phyloP scores from a whole-genome alignment of 2,113 vertebrate species.

The Ellobius talpinus region DNA sequence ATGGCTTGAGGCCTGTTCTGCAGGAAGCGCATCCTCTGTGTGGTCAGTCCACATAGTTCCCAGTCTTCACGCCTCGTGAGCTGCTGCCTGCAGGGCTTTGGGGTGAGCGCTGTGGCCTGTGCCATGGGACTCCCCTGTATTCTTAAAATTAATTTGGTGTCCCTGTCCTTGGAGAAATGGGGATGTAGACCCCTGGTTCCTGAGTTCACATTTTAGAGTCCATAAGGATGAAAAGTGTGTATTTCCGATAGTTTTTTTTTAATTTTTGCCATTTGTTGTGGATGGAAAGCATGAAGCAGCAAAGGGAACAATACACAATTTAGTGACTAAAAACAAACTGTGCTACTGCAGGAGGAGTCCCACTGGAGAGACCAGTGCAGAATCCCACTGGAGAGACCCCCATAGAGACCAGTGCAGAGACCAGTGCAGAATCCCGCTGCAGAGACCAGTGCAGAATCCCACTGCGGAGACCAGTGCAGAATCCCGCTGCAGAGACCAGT shows the following conservation, averaged over 20 bases:
- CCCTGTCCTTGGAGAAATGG: not conserved
- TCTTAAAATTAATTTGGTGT: not conserved
- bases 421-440: not conserved
- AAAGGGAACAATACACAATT: rapidly evolving
- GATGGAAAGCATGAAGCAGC: not conserved
- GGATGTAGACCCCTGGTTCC: no score
- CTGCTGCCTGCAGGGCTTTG: not conserved
- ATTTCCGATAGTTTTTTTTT: not conserved
- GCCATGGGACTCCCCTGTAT: not conserved
- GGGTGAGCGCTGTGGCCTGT: not conserved
- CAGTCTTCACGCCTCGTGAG: no score
- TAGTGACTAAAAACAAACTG: not conserved
- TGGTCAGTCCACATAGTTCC: not conserved
- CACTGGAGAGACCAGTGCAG: not conserved
- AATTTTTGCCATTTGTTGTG: not conserved
- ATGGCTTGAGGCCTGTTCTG: not conserved
- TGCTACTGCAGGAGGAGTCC: rapidly evolving
- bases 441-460: no score
- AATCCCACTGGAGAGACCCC: no score
- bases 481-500: no score
- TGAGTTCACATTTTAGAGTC: no score
- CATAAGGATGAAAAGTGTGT: rapidly evolving
- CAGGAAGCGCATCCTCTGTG: not conserved
- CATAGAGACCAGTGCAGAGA: no score
- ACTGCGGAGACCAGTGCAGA: not conserved